Base-by-base conservation (phyloP, 1,140 invertebrate genomes). In the Oryzaephilus surinamensis region DNA sequence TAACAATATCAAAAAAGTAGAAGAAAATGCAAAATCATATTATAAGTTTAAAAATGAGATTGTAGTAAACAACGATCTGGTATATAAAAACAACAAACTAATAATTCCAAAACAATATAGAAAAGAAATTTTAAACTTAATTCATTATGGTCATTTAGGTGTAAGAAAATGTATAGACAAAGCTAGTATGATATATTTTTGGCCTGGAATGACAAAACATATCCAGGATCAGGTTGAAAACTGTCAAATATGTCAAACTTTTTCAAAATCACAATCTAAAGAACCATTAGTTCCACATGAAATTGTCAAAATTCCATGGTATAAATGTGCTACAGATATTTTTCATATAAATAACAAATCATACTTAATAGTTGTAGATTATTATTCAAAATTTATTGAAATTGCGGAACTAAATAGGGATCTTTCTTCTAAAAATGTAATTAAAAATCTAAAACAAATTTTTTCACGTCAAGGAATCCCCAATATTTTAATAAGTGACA, bases 271-370 rank as follows among this genome's bases (percentile, higher is more conserved):
- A 3, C 43, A 43, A 36, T 8, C 2, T 18, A 30, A 20, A 29
- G 50, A 58, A 47, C 32, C 47, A 13, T 23, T 64, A n/a, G 50
- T 54, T n/a, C 34, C 50, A 6, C 58, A 56, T 43, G 48, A 53
- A 36, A 41, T 61, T 23, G 46, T 52, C 28, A 29, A 46, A 11
- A 29, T 38, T 10, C 43, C 54, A 12, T 63, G 51, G 51, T 43
- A 50, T 23, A 62, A 61, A 42, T 31, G 61, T 23, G 57, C 55
- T 3, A 33, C 38, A 14, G 55, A 61, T 47, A 39, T 57, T 20
- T 54, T 54, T 36, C 42, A 59, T 37, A 50, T 57, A 47, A 50
- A 61, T 48, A 51, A 48, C 48, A 50, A 61, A 53, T 42, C 24
- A 20, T 53, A 51, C 41, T 27, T 52, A 40, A 12, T 51, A 17